Percentiles rank a stretch among this genome's conserved stretches.
These are phyloP conservation scores for Guaruba guarouba DNA, from an alignment of 2,113 vertebrate species.

Conservation along the genomic window DNA sequence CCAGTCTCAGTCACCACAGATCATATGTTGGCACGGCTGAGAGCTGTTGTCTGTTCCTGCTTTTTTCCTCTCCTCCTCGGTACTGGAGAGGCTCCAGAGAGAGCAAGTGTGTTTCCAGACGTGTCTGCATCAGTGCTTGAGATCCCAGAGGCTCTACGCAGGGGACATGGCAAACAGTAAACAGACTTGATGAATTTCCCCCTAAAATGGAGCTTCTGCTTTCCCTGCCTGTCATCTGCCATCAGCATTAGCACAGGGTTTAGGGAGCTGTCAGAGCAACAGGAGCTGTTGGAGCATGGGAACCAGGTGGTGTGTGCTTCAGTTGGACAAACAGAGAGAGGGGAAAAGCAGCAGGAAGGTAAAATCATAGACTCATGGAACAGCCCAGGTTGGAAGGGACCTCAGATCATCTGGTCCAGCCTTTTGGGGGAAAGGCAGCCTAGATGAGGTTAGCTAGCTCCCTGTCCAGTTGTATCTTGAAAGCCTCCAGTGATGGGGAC, in stretches of 20 bases:
- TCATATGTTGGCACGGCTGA: background rate
- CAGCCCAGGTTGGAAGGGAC: background rate
- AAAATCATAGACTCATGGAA: background rate
- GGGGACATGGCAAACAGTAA: slow-evolving; percentile 22
- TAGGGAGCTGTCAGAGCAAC: slow-evolving; percentile 38
- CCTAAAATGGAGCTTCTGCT: slow-evolving; percentile 47
- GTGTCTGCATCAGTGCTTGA: background rate
- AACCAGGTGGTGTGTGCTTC: background rate
- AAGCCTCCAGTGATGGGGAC: background rate
- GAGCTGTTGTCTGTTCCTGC: background rate
- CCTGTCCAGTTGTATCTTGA: background rate
- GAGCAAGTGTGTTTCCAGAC: background rate
- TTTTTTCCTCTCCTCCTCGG: background rate
- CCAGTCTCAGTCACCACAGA: background rate
- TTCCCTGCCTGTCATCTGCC: slow-evolving; percentile 39
- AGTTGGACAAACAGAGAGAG: background rate
- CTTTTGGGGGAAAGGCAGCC: background rate
- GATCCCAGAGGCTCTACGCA: slow-evolving; percentile 3
- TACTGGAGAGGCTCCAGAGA: background rate
- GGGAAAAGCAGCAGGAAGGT: background rate
- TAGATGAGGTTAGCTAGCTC: background rate
- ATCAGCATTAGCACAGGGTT: background rate
- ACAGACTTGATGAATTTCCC: slow-evolving; percentile 40
- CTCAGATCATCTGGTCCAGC: background rate
- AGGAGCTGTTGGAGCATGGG: slow-evolving; percentile 15